Base-by-base conservation (phyloP, 2,113 vertebrate species). In the Myrmecophaga tridactyla region DNA sequence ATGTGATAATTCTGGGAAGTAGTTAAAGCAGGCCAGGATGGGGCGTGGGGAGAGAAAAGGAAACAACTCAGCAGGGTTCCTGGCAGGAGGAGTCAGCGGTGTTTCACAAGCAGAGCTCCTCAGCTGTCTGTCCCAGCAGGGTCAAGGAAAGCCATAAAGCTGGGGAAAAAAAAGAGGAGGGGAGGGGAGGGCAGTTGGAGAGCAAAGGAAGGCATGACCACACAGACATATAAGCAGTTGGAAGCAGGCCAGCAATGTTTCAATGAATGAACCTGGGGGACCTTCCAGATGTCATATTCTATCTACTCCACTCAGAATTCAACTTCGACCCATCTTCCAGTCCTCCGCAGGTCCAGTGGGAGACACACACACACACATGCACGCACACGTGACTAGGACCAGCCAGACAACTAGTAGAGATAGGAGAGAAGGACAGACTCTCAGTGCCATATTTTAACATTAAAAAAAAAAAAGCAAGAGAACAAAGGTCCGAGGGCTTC, bases 1-100 rank as follows among this genome's bases (percentile, higher is more conserved):
- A 17, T 75, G 34, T 48, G 15, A 27, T 72, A 41, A 56, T 77
- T 95, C 70, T 88, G 92, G 62, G 80, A 95, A 84, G n/a, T 62
- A 13, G 46, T 36, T 29, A 41, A 63, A 81, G 36, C 31, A 15
- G 88, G 58, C 27, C 76, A 65, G 36, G 34, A 20, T 60, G 58
- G 36, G 51, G 51, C 67, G 11, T 18, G 6, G 11, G 21, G 77
- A 65, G 62, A 34, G 58, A 67, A n/a, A 56, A 43, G 86, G 77
- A 58, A 92, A 92, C n/a, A n/a, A 25, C 4, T 53, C 48, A 8
- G 34, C 12, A 6, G 15, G 43, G 51, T 36, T 65, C 25, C 12
- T 14, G 36, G n/a, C 21, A 65, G 92, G 25, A 15, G 10, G 43
- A 51, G 31, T 23, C 7, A 3, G 69, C 53, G 63, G 65, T 39